Evolutionary conservation across 1,140 invertebrate genomes (phyloP).

Genomic region (Aleiodes sp.): DNA sequence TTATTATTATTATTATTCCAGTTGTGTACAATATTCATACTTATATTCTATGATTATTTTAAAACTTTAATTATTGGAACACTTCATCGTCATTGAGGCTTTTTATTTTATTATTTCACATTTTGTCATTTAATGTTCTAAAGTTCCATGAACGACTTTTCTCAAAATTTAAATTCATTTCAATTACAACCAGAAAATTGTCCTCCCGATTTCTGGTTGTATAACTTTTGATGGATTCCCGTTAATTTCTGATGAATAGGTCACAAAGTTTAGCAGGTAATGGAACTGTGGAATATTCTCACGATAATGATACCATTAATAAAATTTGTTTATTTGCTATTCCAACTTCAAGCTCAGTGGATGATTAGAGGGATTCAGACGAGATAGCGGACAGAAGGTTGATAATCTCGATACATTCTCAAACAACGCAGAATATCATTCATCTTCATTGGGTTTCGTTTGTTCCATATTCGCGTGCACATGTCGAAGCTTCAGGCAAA

Average conservation of each 20-base stretch:
- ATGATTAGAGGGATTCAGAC: constrained; percentile 20
- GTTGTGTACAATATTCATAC: constrained; percentile 28
- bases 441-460: background rate
- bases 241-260: no score
- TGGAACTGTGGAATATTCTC: background rate
- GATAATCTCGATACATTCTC: constrained; percentile 34
- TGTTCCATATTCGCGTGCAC: no score
- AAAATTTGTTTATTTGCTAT: constrained; percentile 18
- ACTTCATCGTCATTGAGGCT: constrained; percentile 37
- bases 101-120: background rate
- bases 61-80: constrained; percentile 30
- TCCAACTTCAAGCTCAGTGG: constrained; percentile 38
- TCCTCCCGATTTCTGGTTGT: background rate
- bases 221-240: background rate
- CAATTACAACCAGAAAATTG: background rate
- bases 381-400: constrained; percentile 27
- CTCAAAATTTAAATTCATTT: background rate
- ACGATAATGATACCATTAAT: constrained; percentile 5
- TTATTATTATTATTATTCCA: background rate
- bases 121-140: constrained; percentile 24
- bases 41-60: constrained; percentile 20
- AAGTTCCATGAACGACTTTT: constrained; percentile 15
- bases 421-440: constrained; percentile 22
- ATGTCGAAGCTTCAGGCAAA: background rate
- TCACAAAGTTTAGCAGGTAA: no score